Base-by-base conservation (phyloP, 2,113 vertebrate species). In the Peromyscus leucopus region DNA sequence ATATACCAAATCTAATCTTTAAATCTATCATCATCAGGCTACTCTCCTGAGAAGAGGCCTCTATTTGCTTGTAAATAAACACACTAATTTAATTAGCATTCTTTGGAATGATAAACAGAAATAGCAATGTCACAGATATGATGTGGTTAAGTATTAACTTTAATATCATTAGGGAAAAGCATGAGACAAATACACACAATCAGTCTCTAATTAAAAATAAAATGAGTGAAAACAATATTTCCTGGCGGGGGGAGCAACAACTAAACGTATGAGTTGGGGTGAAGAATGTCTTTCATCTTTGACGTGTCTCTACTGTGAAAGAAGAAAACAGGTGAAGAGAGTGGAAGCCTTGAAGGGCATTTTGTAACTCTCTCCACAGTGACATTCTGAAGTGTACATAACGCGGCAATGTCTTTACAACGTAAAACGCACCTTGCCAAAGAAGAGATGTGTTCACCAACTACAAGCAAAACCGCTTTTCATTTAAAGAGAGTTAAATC, bases 211-310 rank as follows among this genome's bases (percentile, higher is more conserved):
- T 85, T 97, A 17, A 28, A 97, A 55, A 97, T 97, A 78, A 94
- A 55, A 61, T 57, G 71, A 26, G 89, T 90, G 90, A 98, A 97
- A 48, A 88, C 9, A 93, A 84, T 87, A 57, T 87, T 80, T 97
- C 96, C 93, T 97, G 39, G 94, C 93, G 96, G 78, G 93, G 98
- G 95, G 2, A 59, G 93, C 71, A 91, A 93, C 98, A 93, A 88
- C 74, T 72, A 1, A 96, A 71, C 96, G 55, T 55, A 15, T 90
- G 42, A 55, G 17, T 78, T 39, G 31, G 1, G 48, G 88, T 93
- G 90, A 46, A 69, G 90, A 55, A 95, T 59, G 2, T 5, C 4
- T 87, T 97, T 92, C 82, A 63, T 89, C 11, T 57, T 5, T 63
- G 16, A 61, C 79, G 19, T 69, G 39, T 61, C 85, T 85, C 2